Evolutionary conservation across 2,888 invertebrate species (phyloP).

Genomic region (Amiota communis): DNA sequence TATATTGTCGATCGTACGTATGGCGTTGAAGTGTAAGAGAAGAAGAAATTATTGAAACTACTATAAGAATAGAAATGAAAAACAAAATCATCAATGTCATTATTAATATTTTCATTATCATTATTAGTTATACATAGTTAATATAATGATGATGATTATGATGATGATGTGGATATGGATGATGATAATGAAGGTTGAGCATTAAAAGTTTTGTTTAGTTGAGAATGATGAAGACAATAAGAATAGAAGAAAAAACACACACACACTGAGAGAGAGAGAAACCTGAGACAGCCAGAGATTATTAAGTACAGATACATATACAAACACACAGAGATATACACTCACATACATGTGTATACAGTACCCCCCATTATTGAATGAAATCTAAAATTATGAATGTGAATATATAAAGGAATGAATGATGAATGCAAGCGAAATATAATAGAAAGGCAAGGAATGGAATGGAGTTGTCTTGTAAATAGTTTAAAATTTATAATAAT

Average conservation of each 20-base stretch:
- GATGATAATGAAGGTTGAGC: not conserved
- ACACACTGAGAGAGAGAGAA: constrained; percentile 1
- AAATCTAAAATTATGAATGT: constrained; percentile 17
- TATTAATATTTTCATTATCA: too few relatives aligned
- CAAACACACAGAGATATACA: constrained; percentile 21
- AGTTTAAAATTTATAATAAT: too few relatives aligned
- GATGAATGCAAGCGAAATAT: constrained; percentile 40
- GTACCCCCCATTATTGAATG: constrained; percentile 16
- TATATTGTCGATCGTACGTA: constrained; percentile 88
- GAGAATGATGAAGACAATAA: not conserved
- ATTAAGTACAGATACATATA: constrained; percentile 27
- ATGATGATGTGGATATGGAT: too few relatives aligned
- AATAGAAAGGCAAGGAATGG: constrained; percentile 39
- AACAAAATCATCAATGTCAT: too few relatives aligned
- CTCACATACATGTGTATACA: too few relatives aligned
- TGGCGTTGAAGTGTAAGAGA: constrained; percentile 84
- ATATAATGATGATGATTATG: too few relatives aligned
- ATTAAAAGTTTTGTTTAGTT: not conserved
- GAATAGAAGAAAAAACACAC: too few relatives aligned
- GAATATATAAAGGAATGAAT: constrained; percentile 22
- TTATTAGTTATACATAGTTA: too few relatives aligned
- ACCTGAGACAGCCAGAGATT: constrained; percentile 36
- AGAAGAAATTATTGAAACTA: not conserved
- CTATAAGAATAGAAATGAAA: too few relatives aligned
- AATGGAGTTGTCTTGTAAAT: too few relatives aligned